These are phyloP conservation scores for Fundulus diaphanus DNA, from an alignment of 2,797 vertebrate species.

Conservation along the genomic window DNA sequence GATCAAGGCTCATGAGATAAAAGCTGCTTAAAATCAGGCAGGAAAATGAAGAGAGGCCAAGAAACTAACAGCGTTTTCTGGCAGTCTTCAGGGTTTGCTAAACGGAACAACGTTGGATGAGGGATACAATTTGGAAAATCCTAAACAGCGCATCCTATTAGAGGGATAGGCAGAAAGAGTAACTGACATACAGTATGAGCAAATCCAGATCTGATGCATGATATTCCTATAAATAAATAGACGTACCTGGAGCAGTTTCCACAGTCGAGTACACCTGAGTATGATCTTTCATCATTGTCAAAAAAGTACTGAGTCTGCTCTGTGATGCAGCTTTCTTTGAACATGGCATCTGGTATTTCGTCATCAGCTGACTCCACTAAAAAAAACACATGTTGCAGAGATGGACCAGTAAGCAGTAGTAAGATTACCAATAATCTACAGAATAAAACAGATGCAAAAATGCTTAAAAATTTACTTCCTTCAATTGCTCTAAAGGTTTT, in stretches of 20 bases:
- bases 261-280: constrained; percentile 93
- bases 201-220: constrained; percentile 8
- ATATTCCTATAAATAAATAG: neutral
- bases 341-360: constrained; percentile 87
- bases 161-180: neutral
- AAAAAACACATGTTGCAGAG: constrained; percentile 7
- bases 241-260: constrained; percentile 95
- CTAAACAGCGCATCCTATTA: constrained; percentile 8
- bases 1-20: constrained; percentile 58
- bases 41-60: constrained; percentile 49
- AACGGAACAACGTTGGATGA: constrained; percentile 59
- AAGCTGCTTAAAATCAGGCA: constrained; percentile 66
- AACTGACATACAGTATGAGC: neutral
- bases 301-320: constrained; percentile 99
- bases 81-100: constrained; percentile 56
- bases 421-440: neutral
- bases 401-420: constrained; percentile 8
- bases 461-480: neutral
- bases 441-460: neutral
- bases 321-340: constrained; percentile 98
- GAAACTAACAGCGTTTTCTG: constrained; percentile 57
- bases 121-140: constrained; percentile 28
- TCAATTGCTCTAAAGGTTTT: too few relatives aligned
- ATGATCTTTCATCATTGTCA: constrained; percentile 91
- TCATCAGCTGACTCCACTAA: constrained; percentile 82